Base-by-base conservation (phyloP, 2,888 invertebrate species). In the Polyommatus iphigenia region DNA sequence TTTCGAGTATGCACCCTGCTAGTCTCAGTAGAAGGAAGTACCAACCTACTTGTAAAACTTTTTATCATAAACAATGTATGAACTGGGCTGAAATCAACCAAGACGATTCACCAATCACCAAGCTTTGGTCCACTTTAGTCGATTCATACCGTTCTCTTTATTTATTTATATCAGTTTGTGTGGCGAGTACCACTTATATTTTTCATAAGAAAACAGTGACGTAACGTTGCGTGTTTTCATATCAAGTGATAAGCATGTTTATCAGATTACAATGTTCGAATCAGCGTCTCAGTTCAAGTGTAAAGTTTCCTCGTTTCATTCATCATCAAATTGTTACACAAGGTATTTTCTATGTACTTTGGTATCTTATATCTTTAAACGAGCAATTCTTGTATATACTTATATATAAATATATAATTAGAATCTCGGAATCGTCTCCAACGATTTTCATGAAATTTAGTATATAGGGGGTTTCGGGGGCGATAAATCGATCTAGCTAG, bases 241-340 rank as follows among this genome's bases (percentile, higher is more conserved):
- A 77, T 77, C 77, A 73, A 36, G 4, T 46, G 77, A 77, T 77
- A 77, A 77, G 73, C 75, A 54, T 41, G 59, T 57, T 59, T 77
- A 77, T 77, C 77, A 75, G 75, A 77, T 77, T 77, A 73, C 72
- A 59, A 57, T 73, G 77, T 73, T 77, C 72, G 59, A 77, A 77
- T 59, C 59, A 73, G 24, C 72, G 59, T 57, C 54, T 57, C 20
- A 18, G 57, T 54, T 71, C 32, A 77, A 77, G 15, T 8, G 57
- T 20, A 32, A 54, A 72, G 36, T 67, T 71, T 50, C 13, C 20
- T 15, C 36, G 62, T 54, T 73, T 73, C 20, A 73, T 41, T 73
- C 50, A 20, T 73, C 46, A 50, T 73, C 41, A 41, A 24, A 62
- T 62, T 62, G 3, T 24, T 24, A 4, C 24, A 18, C 6, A 67